Evolutionary conservation across 2,888 invertebrate genomes (phyloP).

Genomic region (Melitaea athalia): DNA sequence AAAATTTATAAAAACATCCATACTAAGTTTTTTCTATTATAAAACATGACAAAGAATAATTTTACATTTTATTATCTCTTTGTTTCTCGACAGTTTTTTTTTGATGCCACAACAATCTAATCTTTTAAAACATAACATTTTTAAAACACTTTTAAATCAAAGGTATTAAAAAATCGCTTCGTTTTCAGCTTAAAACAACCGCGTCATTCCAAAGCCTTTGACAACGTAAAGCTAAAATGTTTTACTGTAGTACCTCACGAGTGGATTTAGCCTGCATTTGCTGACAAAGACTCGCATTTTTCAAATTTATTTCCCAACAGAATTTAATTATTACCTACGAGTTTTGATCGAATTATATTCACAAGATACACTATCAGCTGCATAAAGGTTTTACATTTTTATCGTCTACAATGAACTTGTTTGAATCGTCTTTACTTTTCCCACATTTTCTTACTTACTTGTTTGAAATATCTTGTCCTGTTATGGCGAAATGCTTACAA

Average conservation of each 20-base stretch:
- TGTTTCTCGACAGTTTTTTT: not conserved
- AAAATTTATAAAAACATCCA: no score
- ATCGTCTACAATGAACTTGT: slow-evolving; percentile 7
- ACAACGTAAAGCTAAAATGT: slow-evolving; percentile 53
- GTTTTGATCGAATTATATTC: not conserved
- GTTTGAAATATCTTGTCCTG: slow-evolving; percentile 36
- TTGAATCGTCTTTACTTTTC: slow-evolving; percentile 15
- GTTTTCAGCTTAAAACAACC: slow-evolving; percentile 31
- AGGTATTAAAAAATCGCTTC: slow-evolving; percentile 33
- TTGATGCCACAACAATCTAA: not conserved
- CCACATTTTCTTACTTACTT: slow-evolving; percentile 28
- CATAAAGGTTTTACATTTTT: slow-evolving; percentile 5
- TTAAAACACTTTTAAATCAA: slow-evolving; percentile 6
- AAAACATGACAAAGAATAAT: no score
- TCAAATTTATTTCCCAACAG: slow-evolving; percentile 18
- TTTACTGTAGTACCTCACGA: slow-evolving; percentile 42
- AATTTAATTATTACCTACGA: slow-evolving; percentile 19
- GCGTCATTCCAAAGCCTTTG: slow-evolving; percentile 33
- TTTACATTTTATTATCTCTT: not conserved
- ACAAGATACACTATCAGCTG: slow-evolving; percentile 11
- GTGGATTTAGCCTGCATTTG: slow-evolving; percentile 26
- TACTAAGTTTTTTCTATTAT: no score
- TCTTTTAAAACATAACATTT: slow-evolving; percentile 7
- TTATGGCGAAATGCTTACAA: slow-evolving; percentile 34
- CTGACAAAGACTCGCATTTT: slow-evolving; percentile 22